Evolutionary conservation across 2,888 invertebrate genomes (phyloP), one percentile per base, ranked within the genome.

Genomic region (Caenorhabditis angaria): DNA sequence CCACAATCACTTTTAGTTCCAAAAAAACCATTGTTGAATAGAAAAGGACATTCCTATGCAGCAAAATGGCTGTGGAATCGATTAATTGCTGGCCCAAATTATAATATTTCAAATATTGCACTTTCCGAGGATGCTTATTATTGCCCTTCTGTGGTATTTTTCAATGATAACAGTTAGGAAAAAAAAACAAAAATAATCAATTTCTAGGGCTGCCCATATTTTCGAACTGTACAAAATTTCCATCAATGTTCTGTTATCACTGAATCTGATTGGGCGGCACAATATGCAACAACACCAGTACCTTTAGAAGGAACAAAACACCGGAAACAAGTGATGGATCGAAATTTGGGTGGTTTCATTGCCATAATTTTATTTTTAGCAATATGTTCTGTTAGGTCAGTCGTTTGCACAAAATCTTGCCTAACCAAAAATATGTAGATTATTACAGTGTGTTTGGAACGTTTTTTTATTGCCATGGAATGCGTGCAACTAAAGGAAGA

Each of bases 21-120:
- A 8, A 78, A 76, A 41, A 69, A 78, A 57, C 83, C 86, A 1
- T 67, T 85, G 18, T 58, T 85, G 22, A 85, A 85, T 56, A 72
- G 84, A 32, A 80, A 82, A 62, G 86, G 86, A 8, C 86, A 85
- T 61, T 80, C 81, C 0, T 85, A 86, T 50, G 86, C 86, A 0
- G 86, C 86, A 8, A 86, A 85, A 70, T 85, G 83, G 83, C 65
- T 86, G 20, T 85, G 86, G 86, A 85, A 85, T 73, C 77, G 85
- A 10, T 65, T 86, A n/a, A 78, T 83, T 20, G 72, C 76, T 22
- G 84, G 86, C 0, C 83, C 85, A 25, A 72, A 77, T 14, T 85
- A 83, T 73, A 85, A 85, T 54, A 73, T 69, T 14, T 80, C 82
- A 0, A 61, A 58, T 24, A 70, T 81, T 22, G 76, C 80, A 2